phyloP scores from a whole-genome alignment of 64 coral and sea anemone genomes.

The Orbicella faveolata region DNA sequence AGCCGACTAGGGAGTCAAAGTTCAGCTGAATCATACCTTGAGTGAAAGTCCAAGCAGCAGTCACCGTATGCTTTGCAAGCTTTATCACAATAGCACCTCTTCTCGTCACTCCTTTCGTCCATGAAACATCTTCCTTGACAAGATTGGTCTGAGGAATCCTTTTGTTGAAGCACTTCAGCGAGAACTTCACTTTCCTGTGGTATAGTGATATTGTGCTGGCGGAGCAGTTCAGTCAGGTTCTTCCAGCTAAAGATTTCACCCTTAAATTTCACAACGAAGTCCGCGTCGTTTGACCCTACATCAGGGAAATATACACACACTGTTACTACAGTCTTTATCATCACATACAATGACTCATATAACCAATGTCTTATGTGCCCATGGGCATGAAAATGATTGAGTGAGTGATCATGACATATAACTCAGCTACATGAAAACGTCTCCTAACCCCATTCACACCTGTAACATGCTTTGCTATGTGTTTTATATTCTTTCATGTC shows the following conservation, averaged over 20 bases:
- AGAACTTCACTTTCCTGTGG: background rate
- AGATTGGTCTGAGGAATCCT: background rate
- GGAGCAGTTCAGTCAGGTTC: background rate
- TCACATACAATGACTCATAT: too few relatives aligned
- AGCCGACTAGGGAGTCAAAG: too few relatives aligned
- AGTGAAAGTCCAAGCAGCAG: constrained; percentile 16
- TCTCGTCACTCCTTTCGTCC: background rate
- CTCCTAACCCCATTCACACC: too few relatives aligned
- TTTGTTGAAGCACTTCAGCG: background rate
- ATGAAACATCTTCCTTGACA: constrained; percentile 12
- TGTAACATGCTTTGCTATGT: too few relatives aligned
- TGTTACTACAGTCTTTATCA: too few relatives aligned
- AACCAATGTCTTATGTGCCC: too few relatives aligned
- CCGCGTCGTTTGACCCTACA: background rate
- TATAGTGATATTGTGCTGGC: background rate
- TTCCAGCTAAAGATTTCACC: background rate
- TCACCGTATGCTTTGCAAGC: constrained; percentile 7
- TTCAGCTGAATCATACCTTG: background rate
- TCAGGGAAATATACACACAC: background rate
- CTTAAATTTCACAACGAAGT: constrained; percentile 25
- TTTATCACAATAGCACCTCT: constrained; percentile 6
- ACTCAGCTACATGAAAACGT: too few relatives aligned
- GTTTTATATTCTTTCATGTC: too few relatives aligned
- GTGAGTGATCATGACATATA: too few relatives aligned
- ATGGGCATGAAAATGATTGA: too few relatives aligned